A percentile compares a stretch with the other conserved stretches of the same genome.
These are phyloP conservation scores for Melieria crassipennis DNA, from an alignment of 2,888 invertebrate species.

Conservation along the genomic window DNA sequence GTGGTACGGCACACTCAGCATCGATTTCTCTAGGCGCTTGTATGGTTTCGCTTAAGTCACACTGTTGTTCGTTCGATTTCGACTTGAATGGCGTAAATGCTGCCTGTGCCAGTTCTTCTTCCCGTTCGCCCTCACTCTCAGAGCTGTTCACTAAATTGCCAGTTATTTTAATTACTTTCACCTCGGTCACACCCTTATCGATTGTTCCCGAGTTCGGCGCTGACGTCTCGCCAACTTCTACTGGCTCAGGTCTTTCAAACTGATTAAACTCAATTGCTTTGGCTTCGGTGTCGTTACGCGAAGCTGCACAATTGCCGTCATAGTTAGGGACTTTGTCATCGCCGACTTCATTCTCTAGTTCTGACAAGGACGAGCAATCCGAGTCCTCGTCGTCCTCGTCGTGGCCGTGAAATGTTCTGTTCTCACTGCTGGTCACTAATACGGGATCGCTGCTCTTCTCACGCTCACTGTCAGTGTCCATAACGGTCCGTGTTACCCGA, in stretches of 20 bases:
- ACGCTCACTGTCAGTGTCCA: slow-evolving; percentile 34
- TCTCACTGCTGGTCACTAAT: slow-evolving; percentile 34
- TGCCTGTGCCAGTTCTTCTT: slow-evolving; percentile 1
- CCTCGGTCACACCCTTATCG: background rate
- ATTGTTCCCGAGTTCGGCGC: background rate
- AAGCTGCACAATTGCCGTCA: slow-evolving; percentile 4
- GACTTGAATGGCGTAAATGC: background rate
- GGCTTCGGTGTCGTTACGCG: background rate
- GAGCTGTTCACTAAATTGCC: slow-evolving; percentile 19
- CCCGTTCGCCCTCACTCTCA: slow-evolving; percentile 3
- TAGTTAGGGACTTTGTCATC: background rate
- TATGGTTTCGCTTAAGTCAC: background rate
- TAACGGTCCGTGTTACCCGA: background rate
- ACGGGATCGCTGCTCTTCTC: slow-evolving; percentile 35
- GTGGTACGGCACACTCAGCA: slow-evolving; percentile 10
- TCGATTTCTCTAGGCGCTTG: slow-evolving; percentile 24
- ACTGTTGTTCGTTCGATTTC: background rate
- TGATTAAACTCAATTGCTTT: background rate
- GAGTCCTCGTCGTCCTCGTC: slow-evolving; percentile 21
- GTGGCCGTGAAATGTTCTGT: slow-evolving; percentile 31
- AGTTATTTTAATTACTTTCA: slow-evolving; percentile 18
- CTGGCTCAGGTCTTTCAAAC: too few relatives aligned
- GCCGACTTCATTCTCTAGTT: slow-evolving; percentile 10
- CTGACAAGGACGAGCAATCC: slow-evolving; percentile 9
- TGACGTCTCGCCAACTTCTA: background rate